phyloP scores from a whole-genome alignment of 2,113 vertebrate genomes.

The Cephalopholis sonnerati region DNA sequence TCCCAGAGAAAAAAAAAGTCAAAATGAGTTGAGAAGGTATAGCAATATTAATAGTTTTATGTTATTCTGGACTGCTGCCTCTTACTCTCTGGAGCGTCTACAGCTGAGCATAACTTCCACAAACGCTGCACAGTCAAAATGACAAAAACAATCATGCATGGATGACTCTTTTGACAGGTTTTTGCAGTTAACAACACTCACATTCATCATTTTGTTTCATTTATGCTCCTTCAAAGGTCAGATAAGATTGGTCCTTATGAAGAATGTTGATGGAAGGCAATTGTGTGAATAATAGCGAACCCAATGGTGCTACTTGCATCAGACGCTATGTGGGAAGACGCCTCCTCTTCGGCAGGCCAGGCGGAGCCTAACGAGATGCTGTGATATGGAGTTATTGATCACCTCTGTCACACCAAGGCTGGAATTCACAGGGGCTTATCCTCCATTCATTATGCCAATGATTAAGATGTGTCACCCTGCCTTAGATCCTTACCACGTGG shows the following conservation, averaged over 20 bases:
- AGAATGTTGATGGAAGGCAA: neutral
- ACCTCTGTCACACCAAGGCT: constrained; percentile 66
- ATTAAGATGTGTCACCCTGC: constrained; percentile 64
- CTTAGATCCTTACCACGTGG: constrained; percentile 36
- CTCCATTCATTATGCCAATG: constrained; percentile 65
- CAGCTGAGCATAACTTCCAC: neutral
- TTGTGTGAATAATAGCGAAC: constrained; percentile 8
- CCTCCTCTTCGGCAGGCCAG: constrained; percentile 17
- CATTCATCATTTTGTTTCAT: constrained; percentile 9
- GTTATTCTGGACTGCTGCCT: neutral
- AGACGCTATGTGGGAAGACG: constrained; percentile 8
- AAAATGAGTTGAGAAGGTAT: neutral
- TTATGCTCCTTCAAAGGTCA: constrained; percentile 21
- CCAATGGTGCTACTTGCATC: constrained; percentile 19
- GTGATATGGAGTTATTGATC: constrained; percentile 73
- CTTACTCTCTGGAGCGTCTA: neutral
- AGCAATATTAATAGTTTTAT: neutral
- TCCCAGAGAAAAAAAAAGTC: neutral
- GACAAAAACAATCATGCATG: neutral
- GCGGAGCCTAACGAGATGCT: constrained; percentile 45
- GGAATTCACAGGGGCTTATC: constrained; percentile 56
- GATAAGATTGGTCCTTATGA: neutral
- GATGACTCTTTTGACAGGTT: constrained; percentile 4
- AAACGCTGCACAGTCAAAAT: neutral
- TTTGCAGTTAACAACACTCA: neutral